A percentile compares a stretch with the other conserved stretches of the same genome.
phyloP scores from a whole-genome alignment of 1,140 invertebrate species.

The Lepidurus packardi region DNA sequence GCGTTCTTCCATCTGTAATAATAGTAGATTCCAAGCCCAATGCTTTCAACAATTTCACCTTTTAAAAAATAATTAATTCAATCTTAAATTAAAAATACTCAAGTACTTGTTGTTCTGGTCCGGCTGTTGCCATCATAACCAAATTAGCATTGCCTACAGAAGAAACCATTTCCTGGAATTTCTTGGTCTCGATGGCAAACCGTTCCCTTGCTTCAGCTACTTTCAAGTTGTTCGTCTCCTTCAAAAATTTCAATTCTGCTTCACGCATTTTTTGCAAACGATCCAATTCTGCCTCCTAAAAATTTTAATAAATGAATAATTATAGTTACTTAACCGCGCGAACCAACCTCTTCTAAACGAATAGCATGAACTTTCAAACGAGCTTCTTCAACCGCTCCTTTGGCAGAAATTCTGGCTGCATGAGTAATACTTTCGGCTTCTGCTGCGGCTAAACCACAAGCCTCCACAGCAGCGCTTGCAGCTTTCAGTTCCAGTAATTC shows the following conservation, averaged over 20 bases:
- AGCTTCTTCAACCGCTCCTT: conserved; percentile 51
- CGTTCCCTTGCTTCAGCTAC: conserved; percentile 45
- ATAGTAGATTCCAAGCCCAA: conserved; percentile 50
- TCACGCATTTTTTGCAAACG: conserved; percentile 47
- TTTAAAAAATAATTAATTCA: neutral
- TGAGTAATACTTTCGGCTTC: conserved; percentile 50
- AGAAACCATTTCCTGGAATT: conserved; percentile 49
- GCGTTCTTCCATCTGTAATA: conserved; percentile 50
- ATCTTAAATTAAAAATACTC: neutral
- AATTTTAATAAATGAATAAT: neutral
- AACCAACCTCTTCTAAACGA: conserved; percentile 50
- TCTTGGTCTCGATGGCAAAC: conserved; percentile 46
- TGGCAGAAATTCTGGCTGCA: conserved; percentile 49
- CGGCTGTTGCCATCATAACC: conserved; percentile 47
- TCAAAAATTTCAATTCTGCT: conserved; percentile 47
- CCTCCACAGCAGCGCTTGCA: conserved; percentile 44
- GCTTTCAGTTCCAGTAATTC: conserved; percentile 49
- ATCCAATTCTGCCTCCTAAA: conserved; percentile 47
- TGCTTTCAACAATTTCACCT: conserved; percentile 46
- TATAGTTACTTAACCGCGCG: no score
- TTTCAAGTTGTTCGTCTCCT: conserved; percentile 49
- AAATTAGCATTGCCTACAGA: conserved; percentile 49
- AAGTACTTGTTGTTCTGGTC: conserved; percentile 49
- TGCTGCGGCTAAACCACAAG: conserved; percentile 50
- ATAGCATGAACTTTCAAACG: conserved; percentile 48